These are phyloP conservation scores for Pseudonaja textilis DNA, from an alignment of 2,113 vertebrate species.

Conservation along the genomic window DNA sequence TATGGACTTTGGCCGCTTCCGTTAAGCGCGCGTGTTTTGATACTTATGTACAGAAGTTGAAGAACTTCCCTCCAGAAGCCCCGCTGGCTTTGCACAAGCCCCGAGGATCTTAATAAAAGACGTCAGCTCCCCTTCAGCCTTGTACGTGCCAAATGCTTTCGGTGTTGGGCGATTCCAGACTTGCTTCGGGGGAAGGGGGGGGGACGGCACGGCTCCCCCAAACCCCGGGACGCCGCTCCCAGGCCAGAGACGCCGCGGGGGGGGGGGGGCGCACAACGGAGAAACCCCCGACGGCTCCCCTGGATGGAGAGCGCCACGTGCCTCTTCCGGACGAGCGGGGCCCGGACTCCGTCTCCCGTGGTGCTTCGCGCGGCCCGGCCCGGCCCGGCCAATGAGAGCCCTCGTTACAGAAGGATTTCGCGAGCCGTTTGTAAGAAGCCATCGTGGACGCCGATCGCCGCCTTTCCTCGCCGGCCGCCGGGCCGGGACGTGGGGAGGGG, in stretches of 20 bases:
- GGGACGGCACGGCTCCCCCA: background rate
- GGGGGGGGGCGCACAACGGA: no score
- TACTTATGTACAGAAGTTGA: slow-evolving; percentile 38
- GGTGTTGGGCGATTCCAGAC: background rate
- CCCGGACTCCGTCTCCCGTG: slow-evolving; percentile 33
- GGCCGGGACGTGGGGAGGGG: background rate
- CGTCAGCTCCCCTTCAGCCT: slow-evolving; percentile 21
- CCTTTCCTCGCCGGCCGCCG: background rate
- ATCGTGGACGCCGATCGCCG: slow-evolving; percentile 18
- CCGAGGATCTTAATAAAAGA: slow-evolving; percentile 47
- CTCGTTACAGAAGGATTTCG: slow-evolving; percentile 41
- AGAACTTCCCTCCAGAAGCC: slow-evolving; percentile 34
- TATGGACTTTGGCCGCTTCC: slow-evolving; percentile 27
- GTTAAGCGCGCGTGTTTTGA: slow-evolving; percentile 43
- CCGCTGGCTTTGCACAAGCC: slow-evolving; percentile 39
- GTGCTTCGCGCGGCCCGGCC: background rate
- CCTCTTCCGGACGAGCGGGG: background rate
- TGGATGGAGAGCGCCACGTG: background rate
- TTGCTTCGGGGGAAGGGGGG: background rate
- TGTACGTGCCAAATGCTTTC: background rate
- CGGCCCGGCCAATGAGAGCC: slow-evolving; percentile 30
- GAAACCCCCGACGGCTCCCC: no score
- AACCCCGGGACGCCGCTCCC: background rate
- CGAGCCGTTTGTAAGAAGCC: slow-evolving; percentile 50
- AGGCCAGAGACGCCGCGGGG: no score